Conservation (phyloP, 35 echinoderm and acorn worm genomes). For the Diadema setosum region DNA sequence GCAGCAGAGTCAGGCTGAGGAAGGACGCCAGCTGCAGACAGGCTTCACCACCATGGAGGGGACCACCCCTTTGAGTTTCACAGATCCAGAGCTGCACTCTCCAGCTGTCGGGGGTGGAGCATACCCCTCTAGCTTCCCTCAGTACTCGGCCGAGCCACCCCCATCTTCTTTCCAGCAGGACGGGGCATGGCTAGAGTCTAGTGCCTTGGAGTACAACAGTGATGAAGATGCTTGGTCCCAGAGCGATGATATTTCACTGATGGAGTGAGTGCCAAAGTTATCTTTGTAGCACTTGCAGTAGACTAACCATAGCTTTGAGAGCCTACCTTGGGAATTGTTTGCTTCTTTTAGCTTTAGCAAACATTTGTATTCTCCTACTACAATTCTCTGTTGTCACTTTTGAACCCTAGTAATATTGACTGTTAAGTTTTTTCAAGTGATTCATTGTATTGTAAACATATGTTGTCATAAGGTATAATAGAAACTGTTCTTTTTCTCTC, state of each 20-base stretch:
- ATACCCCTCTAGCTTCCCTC: slow-evolving; percentile 6
- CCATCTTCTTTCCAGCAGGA: background rate
- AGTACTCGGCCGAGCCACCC: slow-evolving; percentile 1
- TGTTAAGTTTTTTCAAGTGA: too few species aligned
- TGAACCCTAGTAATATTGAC: too few species aligned
- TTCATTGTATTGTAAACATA: too few species aligned
- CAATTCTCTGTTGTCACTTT: too few species aligned
- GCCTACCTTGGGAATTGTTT: too few species aligned
- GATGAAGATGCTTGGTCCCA: slow-evolving; percentile 80
- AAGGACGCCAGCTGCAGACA: background rate
- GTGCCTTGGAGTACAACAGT: slow-evolving; percentile 54
- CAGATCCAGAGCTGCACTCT: background rate
- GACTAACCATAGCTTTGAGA: too few species aligned
- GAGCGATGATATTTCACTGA: slow-evolving; percentile 79
- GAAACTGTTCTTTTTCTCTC: too few species aligned
- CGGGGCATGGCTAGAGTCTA: slow-evolving; percentile 56
- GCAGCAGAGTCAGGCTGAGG: background rate
- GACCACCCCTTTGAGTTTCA: background rate
- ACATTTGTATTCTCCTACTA: too few species aligned
- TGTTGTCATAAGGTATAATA: too few species aligned
- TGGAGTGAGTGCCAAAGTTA: slow-evolving; percentile 68
- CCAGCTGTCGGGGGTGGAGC: background rate
- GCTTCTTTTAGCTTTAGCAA: too few species aligned
- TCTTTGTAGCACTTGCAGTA: too few species aligned
- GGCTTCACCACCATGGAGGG: background rate